Percentiles rank a stretch among this genome's conserved stretches.
Evolutionary conservation across 2,888 invertebrate species (phyloP).

Genomic region (Himalopsyche kuldschensis): DNA sequence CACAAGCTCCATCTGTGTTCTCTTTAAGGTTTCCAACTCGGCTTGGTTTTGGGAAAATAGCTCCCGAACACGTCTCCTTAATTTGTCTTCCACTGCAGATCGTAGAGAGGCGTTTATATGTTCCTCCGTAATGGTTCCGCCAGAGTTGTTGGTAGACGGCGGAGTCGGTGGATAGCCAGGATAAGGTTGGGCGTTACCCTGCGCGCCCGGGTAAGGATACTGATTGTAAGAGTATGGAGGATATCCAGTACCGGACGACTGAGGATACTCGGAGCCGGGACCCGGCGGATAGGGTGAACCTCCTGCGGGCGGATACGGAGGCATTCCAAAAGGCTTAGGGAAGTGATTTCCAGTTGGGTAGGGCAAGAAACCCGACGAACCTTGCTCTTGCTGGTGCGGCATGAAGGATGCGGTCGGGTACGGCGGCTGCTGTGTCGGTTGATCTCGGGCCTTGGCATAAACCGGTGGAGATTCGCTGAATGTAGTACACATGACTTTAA

Average conservation of each 20-base stretch:
- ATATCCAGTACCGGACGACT: slow-evolving; percentile 21
- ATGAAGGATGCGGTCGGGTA: slow-evolving; percentile 59
- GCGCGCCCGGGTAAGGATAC: slow-evolving; percentile 59
- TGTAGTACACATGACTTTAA: slow-evolving; percentile 87
- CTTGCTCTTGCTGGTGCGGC: slow-evolving; percentile 55
- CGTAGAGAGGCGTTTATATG: slow-evolving; percentile 92
- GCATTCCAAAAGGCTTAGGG: slow-evolving; percentile 39
- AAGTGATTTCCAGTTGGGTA: slow-evolving; percentile 48
- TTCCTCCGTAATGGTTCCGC: slow-evolving; percentile 90
- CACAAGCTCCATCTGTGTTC: slow-evolving; percentile 83
- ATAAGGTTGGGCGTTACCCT: slow-evolving; percentile 48
- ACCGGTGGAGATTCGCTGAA: slow-evolving; percentile 97
- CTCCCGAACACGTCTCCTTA: slow-evolving; percentile 83
- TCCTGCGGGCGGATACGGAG: slow-evolving; percentile 40
- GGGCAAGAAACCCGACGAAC: slow-evolving; percentile 47
- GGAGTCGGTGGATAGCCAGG: slow-evolving; percentile 47
- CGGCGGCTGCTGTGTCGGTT: slow-evolving; percentile 61
- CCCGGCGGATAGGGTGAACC: neutral
- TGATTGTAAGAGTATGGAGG: slow-evolving; percentile 41
- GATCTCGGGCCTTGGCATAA: slow-evolving; percentile 69
- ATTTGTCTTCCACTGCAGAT: slow-evolving; percentile 94
- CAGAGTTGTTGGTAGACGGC: slow-evolving; percentile 49
- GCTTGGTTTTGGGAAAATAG: slow-evolving; percentile 89
- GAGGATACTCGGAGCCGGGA: slow-evolving; percentile 33
- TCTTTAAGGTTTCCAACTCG: slow-evolving; percentile 83